phyloP scores from a whole-genome alignment of 1,140 invertebrate species.

The Heliconius hermathena region DNA sequence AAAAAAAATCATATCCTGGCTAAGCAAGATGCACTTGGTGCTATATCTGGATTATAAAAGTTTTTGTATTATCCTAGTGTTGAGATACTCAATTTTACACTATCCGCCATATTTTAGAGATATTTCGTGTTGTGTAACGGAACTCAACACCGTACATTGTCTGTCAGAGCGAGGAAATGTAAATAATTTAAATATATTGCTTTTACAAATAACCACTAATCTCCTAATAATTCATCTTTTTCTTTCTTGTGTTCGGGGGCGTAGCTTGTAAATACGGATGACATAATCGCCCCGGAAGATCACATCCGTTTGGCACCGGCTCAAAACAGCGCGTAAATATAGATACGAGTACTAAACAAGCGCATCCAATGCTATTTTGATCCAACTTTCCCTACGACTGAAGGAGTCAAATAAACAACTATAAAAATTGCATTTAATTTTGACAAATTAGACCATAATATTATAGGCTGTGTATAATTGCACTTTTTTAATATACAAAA shows the following conservation, averaged over 20 bases:
- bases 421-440: background rate
- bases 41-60: no score
- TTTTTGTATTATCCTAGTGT: background rate
- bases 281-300: conserved; percentile 72
- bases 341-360: conserved; percentile 44
- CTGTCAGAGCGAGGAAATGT: no score
- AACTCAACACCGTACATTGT: no score
- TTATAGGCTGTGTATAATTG: no score
- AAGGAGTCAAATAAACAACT: background rate
- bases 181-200: no score
- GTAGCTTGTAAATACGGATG: conserved; percentile 53
- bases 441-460: background rate
- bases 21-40: no score
- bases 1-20: no score
- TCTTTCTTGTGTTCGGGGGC: background rate
- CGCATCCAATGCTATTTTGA: conserved; percentile 43
- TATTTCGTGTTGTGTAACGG: no score
- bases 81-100: background rate
- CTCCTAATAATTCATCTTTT: background rate
- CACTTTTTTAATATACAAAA: no score
- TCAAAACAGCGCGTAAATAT: conserved; percentile 58
- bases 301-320: conserved; percentile 69
- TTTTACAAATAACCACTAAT: background rate
- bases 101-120: no score
- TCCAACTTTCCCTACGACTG: background rate